These are phyloP conservation scores for Antidorcas marsupialis DNA, from an alignment of 2,113 vertebrate genomes.

Conservation along the genomic window DNA sequence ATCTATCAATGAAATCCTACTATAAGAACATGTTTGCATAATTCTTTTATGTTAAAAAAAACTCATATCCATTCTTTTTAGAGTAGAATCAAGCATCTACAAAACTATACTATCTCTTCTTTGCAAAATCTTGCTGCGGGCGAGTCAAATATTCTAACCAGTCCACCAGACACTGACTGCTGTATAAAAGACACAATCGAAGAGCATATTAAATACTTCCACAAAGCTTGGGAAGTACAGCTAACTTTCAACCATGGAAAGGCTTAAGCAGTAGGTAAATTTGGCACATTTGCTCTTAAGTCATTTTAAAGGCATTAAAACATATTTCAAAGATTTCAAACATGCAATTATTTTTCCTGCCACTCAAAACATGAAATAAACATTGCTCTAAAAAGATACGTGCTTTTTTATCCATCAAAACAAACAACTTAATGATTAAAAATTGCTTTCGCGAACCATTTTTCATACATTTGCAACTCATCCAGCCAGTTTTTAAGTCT, in stretches of 20 bases:
- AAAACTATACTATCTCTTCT: constrained; percentile 2
- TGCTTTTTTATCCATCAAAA: constrained; percentile 47
- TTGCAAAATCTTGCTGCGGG: background rate
- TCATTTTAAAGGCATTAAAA: constrained; percentile 66
- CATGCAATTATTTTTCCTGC: constrained; percentile 56
- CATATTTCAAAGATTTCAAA: constrained; percentile 66
- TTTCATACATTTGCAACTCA: constrained; percentile 43
- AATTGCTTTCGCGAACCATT: constrained; percentile 43
- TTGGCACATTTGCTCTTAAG: constrained; percentile 33
- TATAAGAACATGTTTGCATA: constrained; percentile 20
- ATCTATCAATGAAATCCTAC: constrained; percentile 24
- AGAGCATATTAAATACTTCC: constrained; percentile 2
- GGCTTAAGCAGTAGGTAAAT: constrained; percentile 10
- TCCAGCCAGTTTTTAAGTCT: background rate
- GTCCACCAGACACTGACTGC: background rate
- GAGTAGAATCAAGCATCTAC: constrained; percentile 30
- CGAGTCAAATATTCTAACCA: constrained; percentile 24
- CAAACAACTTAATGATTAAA: constrained; percentile 63
- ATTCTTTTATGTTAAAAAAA: constrained; percentile 47
- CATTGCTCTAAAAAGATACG: constrained; percentile 17
- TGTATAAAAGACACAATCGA: constrained; percentile 27
- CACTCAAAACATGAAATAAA: constrained; percentile 61
- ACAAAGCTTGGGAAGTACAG: constrained; percentile 5
- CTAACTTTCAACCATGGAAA: background rate
- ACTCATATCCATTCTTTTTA: background rate